Evolutionary conservation across 2,888 invertebrate species (phyloP).

Genomic region (Lingula anatina): DNA sequence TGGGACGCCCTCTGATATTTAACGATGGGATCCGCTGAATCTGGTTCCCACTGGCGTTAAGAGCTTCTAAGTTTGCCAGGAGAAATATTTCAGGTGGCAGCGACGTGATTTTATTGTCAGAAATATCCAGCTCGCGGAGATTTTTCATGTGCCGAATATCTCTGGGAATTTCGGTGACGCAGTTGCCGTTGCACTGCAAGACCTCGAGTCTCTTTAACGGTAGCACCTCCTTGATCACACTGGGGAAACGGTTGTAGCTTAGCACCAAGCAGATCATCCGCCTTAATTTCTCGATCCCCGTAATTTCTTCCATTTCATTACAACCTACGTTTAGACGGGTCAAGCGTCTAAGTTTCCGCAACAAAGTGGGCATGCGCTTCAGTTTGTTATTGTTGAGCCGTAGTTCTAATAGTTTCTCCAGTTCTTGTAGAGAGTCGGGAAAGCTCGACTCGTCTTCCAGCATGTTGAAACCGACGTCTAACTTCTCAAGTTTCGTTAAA

Average conservation of each 20-base stretch:
- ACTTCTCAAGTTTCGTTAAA: constrained; percentile 33
- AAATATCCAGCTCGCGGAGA: constrained; percentile 36
- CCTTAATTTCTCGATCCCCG: constrained; percentile 38
- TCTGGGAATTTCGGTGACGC: constrained; percentile 29
- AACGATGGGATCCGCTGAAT: constrained; percentile 40
- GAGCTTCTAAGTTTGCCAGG: constrained; percentile 34
- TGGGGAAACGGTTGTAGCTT: constrained; percentile 37
- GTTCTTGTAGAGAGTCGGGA: constrained; percentile 29
- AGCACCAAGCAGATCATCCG: constrained; percentile 37
- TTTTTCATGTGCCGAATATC: constrained; percentile 33
- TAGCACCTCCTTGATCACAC: constrained; percentile 15
- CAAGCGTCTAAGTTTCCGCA: constrained; percentile 31
- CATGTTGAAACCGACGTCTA: constrained; percentile 40
- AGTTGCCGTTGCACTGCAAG: constrained; percentile 32
- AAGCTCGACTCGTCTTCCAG: constrained; percentile 32
- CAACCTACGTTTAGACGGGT: constrained; percentile 35
- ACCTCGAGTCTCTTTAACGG: constrained; percentile 34
- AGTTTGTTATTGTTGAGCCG: constrained; percentile 38
- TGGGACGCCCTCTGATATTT: constrained; percentile 26
- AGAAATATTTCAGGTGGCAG: constrained; percentile 44
- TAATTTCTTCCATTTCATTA: constrained; percentile 32
- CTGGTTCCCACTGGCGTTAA: constrained; percentile 42
- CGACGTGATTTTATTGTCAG: constrained; percentile 35
- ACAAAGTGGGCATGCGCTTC: constrained; percentile 28
- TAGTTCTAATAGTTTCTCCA: constrained; percentile 38